Conservation (phyloP, 2,888 invertebrate species). For the Thalpophila matura region DNA sequence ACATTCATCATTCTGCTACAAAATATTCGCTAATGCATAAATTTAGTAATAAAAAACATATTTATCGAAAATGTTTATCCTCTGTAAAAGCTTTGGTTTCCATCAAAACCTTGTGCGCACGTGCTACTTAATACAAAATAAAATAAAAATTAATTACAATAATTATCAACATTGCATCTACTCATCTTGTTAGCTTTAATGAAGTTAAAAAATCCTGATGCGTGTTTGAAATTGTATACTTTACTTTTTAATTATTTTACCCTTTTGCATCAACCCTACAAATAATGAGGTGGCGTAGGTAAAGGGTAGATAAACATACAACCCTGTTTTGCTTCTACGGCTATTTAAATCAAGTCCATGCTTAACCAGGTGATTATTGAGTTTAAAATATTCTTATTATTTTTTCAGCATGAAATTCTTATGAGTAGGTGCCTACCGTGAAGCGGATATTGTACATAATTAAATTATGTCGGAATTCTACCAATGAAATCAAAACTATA, state of each 20-base stretch:
- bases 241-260: conserved; percentile 49
- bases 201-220: conserved; percentile 41
- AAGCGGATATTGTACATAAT: too few species aligned
- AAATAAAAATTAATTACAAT: conserved; percentile 7
- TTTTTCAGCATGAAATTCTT: too few species aligned
- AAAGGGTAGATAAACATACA: conserved; percentile 51
- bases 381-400: too few species aligned
- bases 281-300: conserved; percentile 30
- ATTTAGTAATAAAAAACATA: neutral
- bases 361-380: too few species aligned
- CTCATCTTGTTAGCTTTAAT: conserved; percentile 46
- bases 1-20: too few species aligned
- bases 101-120: conserved; percentile 1
- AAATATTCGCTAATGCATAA: too few species aligned
- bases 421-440: too few species aligned
- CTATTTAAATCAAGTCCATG: too few species aligned
- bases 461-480: too few species aligned
- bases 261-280: conserved; percentile 27
- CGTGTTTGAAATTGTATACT: conserved; percentile 50
- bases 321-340: conserved; percentile 27
- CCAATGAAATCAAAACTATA: too few species aligned
- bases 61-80: neutral
- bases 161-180: conserved; percentile 1
- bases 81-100: neutral
- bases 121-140: neutral